Evolutionary conservation across 2,797 vertebrate species (phyloP), one percentile per base, ranked within the genome.

Genomic region (Pantherophis vulpinus): DNA sequence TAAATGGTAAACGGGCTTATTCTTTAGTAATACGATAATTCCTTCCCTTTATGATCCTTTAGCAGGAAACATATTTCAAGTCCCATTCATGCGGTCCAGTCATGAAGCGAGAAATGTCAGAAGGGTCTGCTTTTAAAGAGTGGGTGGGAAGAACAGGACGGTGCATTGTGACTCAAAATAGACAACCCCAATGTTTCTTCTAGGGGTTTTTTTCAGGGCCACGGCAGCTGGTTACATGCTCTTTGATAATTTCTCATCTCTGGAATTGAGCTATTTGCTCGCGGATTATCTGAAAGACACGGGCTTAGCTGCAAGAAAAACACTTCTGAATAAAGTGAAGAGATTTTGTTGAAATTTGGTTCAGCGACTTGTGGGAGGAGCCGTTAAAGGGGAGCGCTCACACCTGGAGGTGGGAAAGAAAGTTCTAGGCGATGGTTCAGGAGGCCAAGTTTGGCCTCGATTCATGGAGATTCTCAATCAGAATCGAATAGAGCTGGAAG

Each of bases 181-280:
- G 96, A 95, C 96, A 94, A 97, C 96, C 96, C 96, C 94, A 96
- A 96, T 86, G 0, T 97, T 97, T 98, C 97, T 96, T 97, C 97
- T 96, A 96, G 97, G 79, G 97, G 96, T 98, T 98, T 98, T 98
- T 98, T 98, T 97, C 94, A 97, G 96, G 97, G 97, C 97, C 98
- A 98, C 98, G 98, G 99, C 97, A 97, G 97, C 97, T 98, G 97
- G 98, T 99, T 98, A 98, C 98, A 98, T 97, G 97, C 97, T 98
- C 98, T 97, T 98, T 98, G 97, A 98, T 98, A 98, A 98, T 98
- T 98, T 98, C 97, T 98, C 97, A 97, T 96, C 97, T 95, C 97
- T 96, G 96, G 97, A 97, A 98, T 97, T 96, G 96, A 94, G 96
- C 96, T 98, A 97, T 98, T 98, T 98, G 97, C 97, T 97, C 89